Percentiles rank a stretch among this genome's conserved stretches.
Evolutionary conservation across 2,113 vertebrate species (phyloP).

Genomic region (Isurus oxyrinchus): DNA sequence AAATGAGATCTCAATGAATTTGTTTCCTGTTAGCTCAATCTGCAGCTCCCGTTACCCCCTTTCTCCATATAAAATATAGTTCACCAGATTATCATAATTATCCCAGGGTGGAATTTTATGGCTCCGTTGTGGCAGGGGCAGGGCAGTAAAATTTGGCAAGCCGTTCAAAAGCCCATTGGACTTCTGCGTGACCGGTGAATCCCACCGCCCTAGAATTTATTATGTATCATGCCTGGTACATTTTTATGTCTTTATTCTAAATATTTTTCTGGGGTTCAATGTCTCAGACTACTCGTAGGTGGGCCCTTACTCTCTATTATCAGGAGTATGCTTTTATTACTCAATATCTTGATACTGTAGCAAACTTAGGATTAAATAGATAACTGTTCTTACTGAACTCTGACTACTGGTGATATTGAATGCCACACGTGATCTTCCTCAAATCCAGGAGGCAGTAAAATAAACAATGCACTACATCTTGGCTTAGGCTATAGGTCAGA

Average conservation of each 20-base stretch:
- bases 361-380: neutral
- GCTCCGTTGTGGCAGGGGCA: too few species aligned
- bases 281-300: neutral
- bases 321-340: neutral
- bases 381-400: neutral
- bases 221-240: neutral
- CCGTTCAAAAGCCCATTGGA: too few species aligned
- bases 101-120: too few species aligned
- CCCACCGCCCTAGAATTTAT: neutral
- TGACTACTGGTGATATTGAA: neutral
- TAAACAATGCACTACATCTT: neutral
- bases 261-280: neutral
- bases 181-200: too few species aligned
- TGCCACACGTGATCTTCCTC: neutral
- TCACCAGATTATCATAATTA: neutral
- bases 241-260: neutral
- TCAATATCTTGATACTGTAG: neutral
- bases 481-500: neutral
- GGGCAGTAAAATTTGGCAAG: too few species aligned
- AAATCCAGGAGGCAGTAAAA: neutral
- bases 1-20: neutral
- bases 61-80: neutral
- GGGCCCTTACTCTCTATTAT: neutral
- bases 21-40: neutral
- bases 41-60: neutral